Evolutionary conservation across 2,888 invertebrate species (phyloP), one percentile per base, ranked within the genome.

Genomic region (Girardia tigrina): DNA sequence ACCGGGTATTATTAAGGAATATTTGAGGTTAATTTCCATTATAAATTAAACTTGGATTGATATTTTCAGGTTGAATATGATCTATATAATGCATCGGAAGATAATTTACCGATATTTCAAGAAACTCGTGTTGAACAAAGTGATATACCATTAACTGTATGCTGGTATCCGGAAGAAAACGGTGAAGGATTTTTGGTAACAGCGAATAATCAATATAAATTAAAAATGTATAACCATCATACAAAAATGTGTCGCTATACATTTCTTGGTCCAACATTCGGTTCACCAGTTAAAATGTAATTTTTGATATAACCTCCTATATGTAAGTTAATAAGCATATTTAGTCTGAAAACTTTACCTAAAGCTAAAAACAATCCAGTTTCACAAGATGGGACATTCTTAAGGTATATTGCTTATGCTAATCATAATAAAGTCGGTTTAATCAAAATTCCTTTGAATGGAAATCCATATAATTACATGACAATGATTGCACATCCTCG

Each of bases 381-480:
- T 12, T 36, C 36, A 16, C 8, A 16, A 8, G 36, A 36, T 16
- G 36, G 36, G 4, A n/a, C 4, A 6, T 20, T 20, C n/a, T 23
- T n/a, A 4, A n/a, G 56, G n/a, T 56, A 56, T n/a, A 4, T 56
- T 56, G 56, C 56, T 56, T 56, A 56, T 23, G 56, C 56, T 56
- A 56, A 56, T 56, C 56, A n/a, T 12, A 56, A 56, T 56, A 56
- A 88, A 79, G 86, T 90, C 6, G 90, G 90, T 0, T 81, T 90
- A 26, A 88, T 89, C 81, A 86, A 88, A 78, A 80, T 89, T 80
- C 90, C 90, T 0, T 83, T 89, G 0, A 89, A 90, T 81, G 90
- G 90, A 0, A 90, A 90, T 82, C 90, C 90, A 2, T 90, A 88
- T 85, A 82, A 83, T 77, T 80, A 83, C 29, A 82, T 82, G 81